A percentile compares a stretch with the other conserved stretches of the same genome.
phyloP scores from a whole-genome alignment of 2,888 invertebrate species.

The Nipponacmea schrenckii region DNA sequence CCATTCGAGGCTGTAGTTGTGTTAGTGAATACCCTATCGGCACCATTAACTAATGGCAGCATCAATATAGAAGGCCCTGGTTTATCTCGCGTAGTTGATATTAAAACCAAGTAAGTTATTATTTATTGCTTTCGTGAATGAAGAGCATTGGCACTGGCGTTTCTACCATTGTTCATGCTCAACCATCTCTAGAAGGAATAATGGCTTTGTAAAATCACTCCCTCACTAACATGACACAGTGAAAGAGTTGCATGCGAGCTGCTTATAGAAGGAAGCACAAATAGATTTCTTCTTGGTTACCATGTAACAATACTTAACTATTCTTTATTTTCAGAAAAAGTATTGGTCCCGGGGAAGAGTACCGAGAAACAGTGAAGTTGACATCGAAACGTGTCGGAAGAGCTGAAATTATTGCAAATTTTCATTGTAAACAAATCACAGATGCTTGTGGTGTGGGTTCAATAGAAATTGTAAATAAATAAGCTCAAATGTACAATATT shows the following conservation, averaged over 20 bases:
- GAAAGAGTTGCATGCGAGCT: too few species aligned
- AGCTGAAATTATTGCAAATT: conserved; percentile 86
- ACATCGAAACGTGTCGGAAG: conserved; percentile 83
- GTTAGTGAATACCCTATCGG: conserved; percentile 56
- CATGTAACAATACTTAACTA: too few species aligned
- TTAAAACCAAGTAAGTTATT: conserved; percentile 57
- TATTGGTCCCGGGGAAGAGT: conserved; percentile 76
- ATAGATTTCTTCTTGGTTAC: too few species aligned
- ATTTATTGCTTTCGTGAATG: not conserved
- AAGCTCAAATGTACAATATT: conserved; percentile 10
- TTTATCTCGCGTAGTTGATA: conserved; percentile 44
- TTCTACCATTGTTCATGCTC: too few species aligned
- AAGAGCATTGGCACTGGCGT: too few species aligned
- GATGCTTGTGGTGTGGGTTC: conserved; percentile 82
- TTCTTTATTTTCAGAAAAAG: conserved; percentile 67
- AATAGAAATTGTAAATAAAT: conserved; percentile 49
- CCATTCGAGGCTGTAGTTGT: conserved; percentile 57
- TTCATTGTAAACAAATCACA: conserved; percentile 85
- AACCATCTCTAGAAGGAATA: too few species aligned
- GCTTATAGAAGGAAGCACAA: too few species aligned
- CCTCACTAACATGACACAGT: too few species aligned
- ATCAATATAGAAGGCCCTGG: conserved; percentile 62
- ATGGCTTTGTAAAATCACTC: too few species aligned
- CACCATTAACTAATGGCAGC: conserved; percentile 54
- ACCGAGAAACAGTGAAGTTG: conserved; percentile 80